Evolutionary conservation across 1,140 invertebrate species (phyloP).

Genomic region (Telenomus remus): DNA sequence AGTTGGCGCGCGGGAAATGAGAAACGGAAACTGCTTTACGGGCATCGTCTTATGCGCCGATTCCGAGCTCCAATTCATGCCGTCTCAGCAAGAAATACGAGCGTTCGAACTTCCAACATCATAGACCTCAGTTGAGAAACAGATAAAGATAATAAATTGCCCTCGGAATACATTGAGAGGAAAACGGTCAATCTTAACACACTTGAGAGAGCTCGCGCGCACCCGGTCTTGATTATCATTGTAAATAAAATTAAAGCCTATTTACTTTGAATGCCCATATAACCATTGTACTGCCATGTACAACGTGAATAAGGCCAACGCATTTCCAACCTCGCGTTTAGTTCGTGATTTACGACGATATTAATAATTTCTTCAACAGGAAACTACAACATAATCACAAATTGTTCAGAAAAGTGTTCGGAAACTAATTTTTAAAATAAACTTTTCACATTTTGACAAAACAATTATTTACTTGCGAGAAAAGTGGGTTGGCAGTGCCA

Average conservation of each 20-base stretch:
- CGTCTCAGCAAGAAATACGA: conserved; percentile 55
- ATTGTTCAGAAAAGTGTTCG: too few relatives aligned
- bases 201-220: neutral
- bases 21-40: conserved; percentile 67
- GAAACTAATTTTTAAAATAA: too few relatives aligned
- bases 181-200: conserved; percentile 38
- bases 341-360: too few relatives aligned
- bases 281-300: neutral
- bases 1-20: conserved; percentile 64
- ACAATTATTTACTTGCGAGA: too few relatives aligned
- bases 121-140: conserved; percentile 40
- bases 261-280: conserved; percentile 2
- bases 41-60: conserved; percentile 48
- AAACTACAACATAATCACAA: too few relatives aligned
- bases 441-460: too few relatives aligned
- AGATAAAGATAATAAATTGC: conserved; percentile 46
- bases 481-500: too few relatives aligned
- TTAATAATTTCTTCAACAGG: too few relatives aligned
- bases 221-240: conserved; percentile 5
- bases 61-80: conserved; percentile 47
- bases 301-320: too few relatives aligned
- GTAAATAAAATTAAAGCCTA: neutral
- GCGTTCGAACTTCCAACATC: conserved; percentile 39
- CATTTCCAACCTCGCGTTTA: too few relatives aligned
- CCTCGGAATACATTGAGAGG: conserved; percentile 15